Percentiles rank a stretch among this genome's conserved stretches.
These are phyloP conservation scores for Pomacea maculata DNA, from an alignment of 1,140 invertebrate genomes.

Conservation along the genomic window DNA sequence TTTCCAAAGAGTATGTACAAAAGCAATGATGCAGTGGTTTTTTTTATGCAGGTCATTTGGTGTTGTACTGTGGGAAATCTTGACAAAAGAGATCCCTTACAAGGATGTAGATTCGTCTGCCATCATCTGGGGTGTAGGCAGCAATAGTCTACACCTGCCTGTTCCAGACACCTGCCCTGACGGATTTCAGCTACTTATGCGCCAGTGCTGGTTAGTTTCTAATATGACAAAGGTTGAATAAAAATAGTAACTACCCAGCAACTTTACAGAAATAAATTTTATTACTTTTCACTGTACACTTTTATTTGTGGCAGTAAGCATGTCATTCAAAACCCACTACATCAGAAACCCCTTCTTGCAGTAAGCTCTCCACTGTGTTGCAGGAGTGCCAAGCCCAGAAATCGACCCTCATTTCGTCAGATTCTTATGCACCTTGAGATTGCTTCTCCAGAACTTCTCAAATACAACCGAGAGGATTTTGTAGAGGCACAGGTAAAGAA, in stretches of 20 bases:
- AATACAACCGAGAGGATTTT: conserved; percentile 74
- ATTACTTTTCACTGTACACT: too few relatives aligned
- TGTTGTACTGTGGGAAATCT: conserved; percentile 95
- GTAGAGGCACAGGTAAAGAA: conserved; percentile 61
- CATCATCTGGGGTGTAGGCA: conserved; percentile 98
- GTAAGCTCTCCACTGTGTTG: conserved; percentile 14
- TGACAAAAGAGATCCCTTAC: conserved; percentile 96
- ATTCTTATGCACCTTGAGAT: conserved; percentile 72
- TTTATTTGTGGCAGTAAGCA: too few relatives aligned
- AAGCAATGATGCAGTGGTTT: too few relatives aligned
- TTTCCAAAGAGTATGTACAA: too few relatives aligned
- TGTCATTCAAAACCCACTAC: too few relatives aligned
- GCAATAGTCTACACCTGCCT: conserved; percentile 87
- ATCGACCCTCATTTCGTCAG: conserved; percentile 93
- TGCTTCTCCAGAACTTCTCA: conserved; percentile 62
- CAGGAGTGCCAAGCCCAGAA: conserved; percentile 84
- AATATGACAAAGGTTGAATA: too few relatives aligned
- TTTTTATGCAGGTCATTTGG: conserved; percentile 81
- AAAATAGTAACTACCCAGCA: too few relatives aligned
- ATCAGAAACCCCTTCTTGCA: too few relatives aligned
- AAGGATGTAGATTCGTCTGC: conserved; percentile 96
- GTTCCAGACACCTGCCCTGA: conserved; percentile 91
- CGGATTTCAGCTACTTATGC: conserved; percentile 79
- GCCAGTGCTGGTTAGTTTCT: conserved; percentile 82
- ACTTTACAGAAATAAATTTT: too few relatives aligned